phyloP scores from a whole-genome alignment of 2,888 invertebrate species.

The Nowickia ferox region DNA sequence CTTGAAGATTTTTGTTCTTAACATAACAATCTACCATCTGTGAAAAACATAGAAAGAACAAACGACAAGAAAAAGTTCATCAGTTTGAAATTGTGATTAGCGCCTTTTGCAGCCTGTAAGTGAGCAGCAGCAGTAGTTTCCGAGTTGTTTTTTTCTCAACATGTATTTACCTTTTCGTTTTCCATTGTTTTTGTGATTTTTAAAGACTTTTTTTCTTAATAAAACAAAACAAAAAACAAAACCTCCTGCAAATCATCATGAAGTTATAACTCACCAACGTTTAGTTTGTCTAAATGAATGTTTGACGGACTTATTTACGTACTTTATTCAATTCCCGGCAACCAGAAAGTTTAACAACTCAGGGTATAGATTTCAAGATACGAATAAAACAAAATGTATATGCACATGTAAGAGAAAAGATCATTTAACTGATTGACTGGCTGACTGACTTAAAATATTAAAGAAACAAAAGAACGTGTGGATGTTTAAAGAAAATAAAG shows the following conservation, averaged over 20 bases:
- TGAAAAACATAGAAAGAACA: constrained; percentile 22
- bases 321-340: constrained; percentile 37
- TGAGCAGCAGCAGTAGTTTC: constrained; percentile 17
- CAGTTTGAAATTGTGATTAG: constrained; percentile 73
- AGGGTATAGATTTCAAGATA: constrained; percentile 30
- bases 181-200: constrained; percentile 23
- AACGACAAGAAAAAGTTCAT: constrained; percentile 47
- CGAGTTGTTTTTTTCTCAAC: constrained; percentile 31
- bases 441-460: constrained; percentile 35
- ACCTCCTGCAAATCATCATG: constrained; percentile 43
- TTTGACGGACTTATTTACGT: constrained; percentile 48
- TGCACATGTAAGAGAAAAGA: constrained; percentile 16
- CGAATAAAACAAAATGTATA: neutral
- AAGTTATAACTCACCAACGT: constrained; percentile 65
- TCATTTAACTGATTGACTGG: constrained; percentile 60
- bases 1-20: neutral
- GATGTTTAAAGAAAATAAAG: constrained; percentile 61
- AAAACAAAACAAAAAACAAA: constrained; percentile 25
- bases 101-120: constrained; percentile 71
- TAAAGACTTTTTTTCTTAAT: neutral
- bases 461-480: constrained; percentile 50
- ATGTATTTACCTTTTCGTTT: constrained; percentile 36
- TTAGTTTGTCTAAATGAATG: constrained; percentile 51
- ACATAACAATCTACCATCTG: neutral
- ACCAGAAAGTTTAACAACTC: constrained; percentile 27